Conservation (phyloP, 2,888 invertebrate species). For the Drosophila prostipennis region DNA sequence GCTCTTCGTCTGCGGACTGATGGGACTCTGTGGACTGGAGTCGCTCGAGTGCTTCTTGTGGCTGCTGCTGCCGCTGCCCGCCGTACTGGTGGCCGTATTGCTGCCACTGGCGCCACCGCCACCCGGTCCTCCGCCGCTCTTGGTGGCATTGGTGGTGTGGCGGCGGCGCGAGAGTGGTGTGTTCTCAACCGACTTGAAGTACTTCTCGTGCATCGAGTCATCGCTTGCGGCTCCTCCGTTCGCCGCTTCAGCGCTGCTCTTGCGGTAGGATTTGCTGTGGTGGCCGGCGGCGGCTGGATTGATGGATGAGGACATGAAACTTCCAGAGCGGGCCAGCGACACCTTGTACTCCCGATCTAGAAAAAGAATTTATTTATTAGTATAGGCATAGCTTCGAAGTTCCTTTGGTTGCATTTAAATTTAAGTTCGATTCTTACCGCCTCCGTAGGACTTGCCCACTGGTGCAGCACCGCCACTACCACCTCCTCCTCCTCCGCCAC, state of each 20-base stretch:
- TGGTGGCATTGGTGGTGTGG: conserved; percentile 80
- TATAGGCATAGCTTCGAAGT: too few species aligned
- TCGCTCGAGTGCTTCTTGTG: conserved; percentile 85
- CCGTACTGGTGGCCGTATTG: conserved; percentile 68
- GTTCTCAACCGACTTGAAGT: conserved; percentile 89
- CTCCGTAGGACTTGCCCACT: conserved; percentile 50
- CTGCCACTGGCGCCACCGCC: conserved; percentile 66
- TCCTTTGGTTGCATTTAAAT: too few species aligned
- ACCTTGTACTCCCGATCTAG: conserved; percentile 79
- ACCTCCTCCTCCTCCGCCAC: conserved; percentile 24
- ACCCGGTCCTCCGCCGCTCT: conserved; percentile 55
- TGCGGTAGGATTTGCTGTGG: conserved; percentile 81
- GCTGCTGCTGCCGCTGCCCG: conserved; percentile 77
- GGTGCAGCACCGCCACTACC: conserved; percentile 7
- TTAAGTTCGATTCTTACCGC: conserved; percentile 36
- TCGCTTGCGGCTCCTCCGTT: conserved; percentile 87
- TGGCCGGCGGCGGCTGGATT: conserved; percentile 80
- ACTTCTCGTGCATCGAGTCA: conserved; percentile 93
- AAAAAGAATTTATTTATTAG: not conserved
- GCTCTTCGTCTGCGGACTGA: conserved; percentile 85
- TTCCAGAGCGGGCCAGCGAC: conserved; percentile 82
- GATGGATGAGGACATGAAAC: conserved; percentile 84
- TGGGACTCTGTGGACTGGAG: conserved; percentile 87
- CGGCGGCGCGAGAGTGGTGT: conserved; percentile 87
- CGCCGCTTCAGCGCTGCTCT: conserved; percentile 78